A percentile compares a stretch with the other conserved stretches of the same genome.
Evolutionary conservation across 2,797 vertebrate genomes (phyloP).

Genomic region (Chrysolophus pictus): DNA sequence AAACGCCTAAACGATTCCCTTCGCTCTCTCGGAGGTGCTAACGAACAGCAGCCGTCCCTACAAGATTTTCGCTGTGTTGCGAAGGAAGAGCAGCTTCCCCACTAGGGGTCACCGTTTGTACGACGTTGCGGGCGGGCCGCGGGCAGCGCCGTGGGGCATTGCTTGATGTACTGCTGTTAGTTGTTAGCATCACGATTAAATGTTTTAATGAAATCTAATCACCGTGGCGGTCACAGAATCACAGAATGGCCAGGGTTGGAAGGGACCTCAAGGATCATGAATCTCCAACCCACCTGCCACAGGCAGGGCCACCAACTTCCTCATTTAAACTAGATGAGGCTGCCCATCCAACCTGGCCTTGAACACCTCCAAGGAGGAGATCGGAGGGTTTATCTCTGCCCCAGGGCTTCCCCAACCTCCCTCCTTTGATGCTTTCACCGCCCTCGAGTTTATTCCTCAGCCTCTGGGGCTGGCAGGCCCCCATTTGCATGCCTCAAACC

Average conservation of each 20-base stretch:
- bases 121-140: background rate
- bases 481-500: accelerated
- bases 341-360: too few species aligned
- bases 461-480: background rate
- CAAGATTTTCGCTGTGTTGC: accelerated
- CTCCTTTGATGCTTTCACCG: background rate
- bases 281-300: too few species aligned
- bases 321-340: too few species aligned
- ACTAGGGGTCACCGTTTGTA: conserved; percentile 58
- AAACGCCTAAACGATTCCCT: accelerated
- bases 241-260: too few species aligned
- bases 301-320: too few species aligned
- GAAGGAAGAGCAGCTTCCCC: background rate
- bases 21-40: accelerated
- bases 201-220: background rate
- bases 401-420: background rate
- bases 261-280: too few species aligned
- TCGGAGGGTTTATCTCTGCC: background rate
- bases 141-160: background rate
- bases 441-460: background rate
- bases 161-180: too few species aligned
- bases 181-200: background rate
- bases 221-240: too few species aligned
- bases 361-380: too few species aligned
- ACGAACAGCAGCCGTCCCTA: accelerated